Evolutionary conservation across 2,888 invertebrate genomes (phyloP), one percentile per base, ranked within the genome.

Genomic region (Rhingia campestris): DNA sequence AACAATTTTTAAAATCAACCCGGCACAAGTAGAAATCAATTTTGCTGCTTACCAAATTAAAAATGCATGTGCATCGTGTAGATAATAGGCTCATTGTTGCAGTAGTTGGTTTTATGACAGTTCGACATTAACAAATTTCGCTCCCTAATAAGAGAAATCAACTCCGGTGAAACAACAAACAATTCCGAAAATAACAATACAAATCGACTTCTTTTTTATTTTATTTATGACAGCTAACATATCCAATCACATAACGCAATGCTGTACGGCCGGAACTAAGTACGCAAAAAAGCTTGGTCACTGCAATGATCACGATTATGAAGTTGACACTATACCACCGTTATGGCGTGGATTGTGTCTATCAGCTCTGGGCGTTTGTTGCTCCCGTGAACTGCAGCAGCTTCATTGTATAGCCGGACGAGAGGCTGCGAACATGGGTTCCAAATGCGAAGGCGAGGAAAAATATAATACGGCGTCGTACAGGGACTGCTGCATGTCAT

Each of bases 331-430:
- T 12, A 92, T 95, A 59, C 90, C 93, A 0, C 90, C 92, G 5
- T 92, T 93, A 45, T 93, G 94, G 88, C 94, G 94, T 87, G 92
- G 92, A 3, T 88, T 93, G 1, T 95, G 95, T 86, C 88, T 94
- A 47, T 93, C 93, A n/a, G 92, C 94, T 0, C 92, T 94, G 32
- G 93, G 93, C 70, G 93, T 94, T 39, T 95, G 95, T 88, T 95
- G 95, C 88, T 92, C 93, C 33, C 91, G 92, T 12, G 92, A 92
- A 86, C 88, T 92, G 66, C 92, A 93, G 4, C 87, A 88, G n/a
- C 88, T 89, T 58, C 89, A 89, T 67, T 91, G 91, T 75, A 87
- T 89, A 6, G 88, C 88, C 6, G 91, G 91, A 7, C 89, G 90
- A 0, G 84, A 87, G 47, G 90, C 89, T 3, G 91, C 90, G 0